Evolutionary conservation across 2,113 vertebrate species (phyloP), one percentile per base, ranked within the genome.

Genomic region (Dipodomys ordii): DNA sequence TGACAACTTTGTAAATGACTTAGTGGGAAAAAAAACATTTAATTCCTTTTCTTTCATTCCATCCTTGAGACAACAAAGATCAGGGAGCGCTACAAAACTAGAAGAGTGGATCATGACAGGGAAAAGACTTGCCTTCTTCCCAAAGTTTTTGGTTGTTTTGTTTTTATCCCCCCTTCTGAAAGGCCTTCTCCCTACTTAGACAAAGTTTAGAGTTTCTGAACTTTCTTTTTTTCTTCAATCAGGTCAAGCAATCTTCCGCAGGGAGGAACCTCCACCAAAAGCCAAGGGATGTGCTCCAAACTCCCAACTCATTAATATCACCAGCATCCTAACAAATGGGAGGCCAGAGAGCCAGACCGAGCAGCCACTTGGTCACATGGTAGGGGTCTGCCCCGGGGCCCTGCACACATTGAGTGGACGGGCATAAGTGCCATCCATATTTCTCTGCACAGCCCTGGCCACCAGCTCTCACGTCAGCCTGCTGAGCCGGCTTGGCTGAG

Each of bases 351-450:
- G 98, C 90, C 97, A 98, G 98, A 97, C 98, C 83, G 97, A 97
- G 96, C 85, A 97, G 98, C 98, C 99, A 99, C 99, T 98, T 99
- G 99, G 98, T 98, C 97, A 98, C 98, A 98, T 97, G 98, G 98
- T 98, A 2, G 99, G 99, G 98, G 98, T 98, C 98, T 98, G 98
- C 98, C 99, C 98, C 94, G 97, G 95, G 98, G 99, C 98, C 98
- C 97, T 98, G 96, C 94, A 97, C 99, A 98, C 98, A 98, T 98
- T 98, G 99, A 97, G 98, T 96, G 98, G 98, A 96, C 84, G 96
- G 98, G 96, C 96, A 97, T 98, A 98, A 98, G 98, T 97, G 96
- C 98, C 98, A 98, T 93, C 97, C 96, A 98, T 97, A 97, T 98
- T 98, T 98, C 97, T 97, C 97, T 91, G 91, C 96, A 78, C 94